phyloP scores from a whole-genome alignment of 1,140 invertebrate genomes.

The Cotesia vestalis region DNA sequence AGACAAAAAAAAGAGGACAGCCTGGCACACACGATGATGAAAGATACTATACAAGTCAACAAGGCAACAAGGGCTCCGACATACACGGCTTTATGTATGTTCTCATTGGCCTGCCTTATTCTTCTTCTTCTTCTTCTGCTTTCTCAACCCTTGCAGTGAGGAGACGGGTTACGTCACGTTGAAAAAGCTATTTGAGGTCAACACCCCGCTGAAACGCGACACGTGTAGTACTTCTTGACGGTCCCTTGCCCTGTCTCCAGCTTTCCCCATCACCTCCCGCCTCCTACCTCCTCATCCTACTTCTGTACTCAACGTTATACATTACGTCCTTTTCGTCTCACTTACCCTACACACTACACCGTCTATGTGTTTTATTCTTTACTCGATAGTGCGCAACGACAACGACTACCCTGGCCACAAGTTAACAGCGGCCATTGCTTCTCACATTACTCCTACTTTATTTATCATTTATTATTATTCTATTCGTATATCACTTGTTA shows the following conservation, averaged over 20 bases:
- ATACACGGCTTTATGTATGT: too few species aligned
- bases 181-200: conserved; percentile 64
- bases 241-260: conserved; percentile 30
- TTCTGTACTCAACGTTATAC: conserved; percentile 15
- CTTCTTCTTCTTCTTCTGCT: conserved; percentile 34
- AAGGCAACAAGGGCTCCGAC: too few species aligned
- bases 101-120: conserved; percentile 1
- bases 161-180: conserved; percentile 60
- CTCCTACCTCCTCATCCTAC: conserved; percentile 31
- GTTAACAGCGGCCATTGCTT: conserved; percentile 14
- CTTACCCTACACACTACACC: conserved; percentile 36
- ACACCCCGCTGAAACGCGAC: conserved; percentile 57
- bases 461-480: neutral
- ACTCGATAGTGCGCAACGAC: conserved; percentile 7
- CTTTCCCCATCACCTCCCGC: conserved; percentile 11
- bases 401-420: conserved; percentile 14
- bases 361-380: conserved; percentile 32
- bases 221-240: conserved; percentile 48
- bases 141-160: conserved; percentile 61
- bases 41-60: neutral
- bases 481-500: neutral
- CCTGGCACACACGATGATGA: neutral
- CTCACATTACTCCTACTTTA: conserved; percentile 27
- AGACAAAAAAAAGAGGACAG: conserved; percentile 22
- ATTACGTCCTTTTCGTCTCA: conserved; percentile 37